phyloP scores from a whole-genome alignment of 2,797 vertebrate species.

The Bothrops alternatus region DNA sequence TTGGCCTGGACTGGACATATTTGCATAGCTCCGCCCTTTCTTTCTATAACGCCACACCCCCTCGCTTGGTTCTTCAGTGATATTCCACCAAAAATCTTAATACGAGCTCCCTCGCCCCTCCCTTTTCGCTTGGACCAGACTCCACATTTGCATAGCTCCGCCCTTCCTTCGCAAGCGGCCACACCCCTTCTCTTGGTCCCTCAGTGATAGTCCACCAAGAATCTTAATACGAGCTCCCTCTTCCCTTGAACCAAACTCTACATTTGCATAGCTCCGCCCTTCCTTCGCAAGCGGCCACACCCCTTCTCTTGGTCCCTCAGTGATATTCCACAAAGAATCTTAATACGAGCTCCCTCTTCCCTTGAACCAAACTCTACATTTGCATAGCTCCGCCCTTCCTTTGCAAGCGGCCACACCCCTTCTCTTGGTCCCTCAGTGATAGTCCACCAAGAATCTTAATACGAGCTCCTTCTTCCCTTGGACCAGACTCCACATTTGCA shows the following conservation, averaged over 20 bases:
- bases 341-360: not conserved
- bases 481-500: not conserved
- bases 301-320: not conserved
- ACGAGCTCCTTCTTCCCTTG: not conserved
- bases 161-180: not conserved
- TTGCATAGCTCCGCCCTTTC: not conserved
- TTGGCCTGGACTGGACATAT: not conserved
- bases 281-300: too few species aligned
- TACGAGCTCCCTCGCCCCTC: not conserved
- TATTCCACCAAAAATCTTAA: not conserved
- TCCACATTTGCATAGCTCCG: not conserved
- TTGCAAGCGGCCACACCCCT: not conserved
- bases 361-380: not conserved
- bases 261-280: not conserved
- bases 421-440: not conserved
- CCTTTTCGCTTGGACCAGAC: not conserved
- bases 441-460: not conserved
- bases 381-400: not conserved
- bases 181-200: not conserved
- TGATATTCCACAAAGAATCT: not conserved
- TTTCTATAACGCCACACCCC: not conserved
- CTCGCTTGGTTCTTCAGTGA: not conserved
- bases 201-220: not conserved
- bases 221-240: not conserved
- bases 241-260: not conserved